Evolutionary conservation across 2,888 invertebrate genomes (phyloP).

Genomic region (Eupithecia insigniata): DNA sequence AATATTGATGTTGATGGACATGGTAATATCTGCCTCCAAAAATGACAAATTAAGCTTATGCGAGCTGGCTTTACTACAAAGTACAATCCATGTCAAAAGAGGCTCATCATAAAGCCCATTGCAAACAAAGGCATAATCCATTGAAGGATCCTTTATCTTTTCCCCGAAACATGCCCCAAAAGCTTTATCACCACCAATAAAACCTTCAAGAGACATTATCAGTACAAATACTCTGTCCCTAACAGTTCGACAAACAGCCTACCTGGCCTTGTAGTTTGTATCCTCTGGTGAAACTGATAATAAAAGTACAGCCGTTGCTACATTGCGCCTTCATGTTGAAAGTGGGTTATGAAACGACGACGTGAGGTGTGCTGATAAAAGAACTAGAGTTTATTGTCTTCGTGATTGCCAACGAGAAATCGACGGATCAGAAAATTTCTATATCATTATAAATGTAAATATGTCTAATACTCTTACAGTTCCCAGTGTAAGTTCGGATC

Average conservation of each 20-base stretch:
- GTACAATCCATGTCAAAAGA: background rate
- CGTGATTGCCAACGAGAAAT: background rate
- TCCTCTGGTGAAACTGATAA: conserved; percentile 51
- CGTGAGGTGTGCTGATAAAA: conserved; percentile 25
- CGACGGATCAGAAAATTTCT: background rate
- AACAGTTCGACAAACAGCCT: conserved; percentile 31
- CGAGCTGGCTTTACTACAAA: background rate
- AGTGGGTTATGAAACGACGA: conserved; percentile 50
- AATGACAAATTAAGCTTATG: background rate
- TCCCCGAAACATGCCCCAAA: conserved; percentile 23
- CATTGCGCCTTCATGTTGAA: conserved; percentile 30
- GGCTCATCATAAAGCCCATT: conserved; percentile 11
- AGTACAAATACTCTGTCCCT: conserved; percentile 35
- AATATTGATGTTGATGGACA: background rate
- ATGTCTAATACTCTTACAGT: background rate
- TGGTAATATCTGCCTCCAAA: background rate
- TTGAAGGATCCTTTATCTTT: conserved; percentile 28
- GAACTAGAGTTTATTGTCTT: conserved; percentile 23
- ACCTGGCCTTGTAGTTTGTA: conserved; percentile 38
- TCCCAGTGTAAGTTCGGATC: background rate
- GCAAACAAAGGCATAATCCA: conserved; percentile 24
- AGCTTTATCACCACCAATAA: conserved; percentile 32
- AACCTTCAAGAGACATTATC: conserved; percentile 31
- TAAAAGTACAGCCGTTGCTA: conserved; percentile 33
- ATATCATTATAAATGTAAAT: background rate